Percentiles rank a stretch among this genome's conserved stretches.
Evolutionary conservation across 53 echinoderm and acorn worm genomes (phyloP).

Genomic region (Apostichopus leukothele): DNA sequence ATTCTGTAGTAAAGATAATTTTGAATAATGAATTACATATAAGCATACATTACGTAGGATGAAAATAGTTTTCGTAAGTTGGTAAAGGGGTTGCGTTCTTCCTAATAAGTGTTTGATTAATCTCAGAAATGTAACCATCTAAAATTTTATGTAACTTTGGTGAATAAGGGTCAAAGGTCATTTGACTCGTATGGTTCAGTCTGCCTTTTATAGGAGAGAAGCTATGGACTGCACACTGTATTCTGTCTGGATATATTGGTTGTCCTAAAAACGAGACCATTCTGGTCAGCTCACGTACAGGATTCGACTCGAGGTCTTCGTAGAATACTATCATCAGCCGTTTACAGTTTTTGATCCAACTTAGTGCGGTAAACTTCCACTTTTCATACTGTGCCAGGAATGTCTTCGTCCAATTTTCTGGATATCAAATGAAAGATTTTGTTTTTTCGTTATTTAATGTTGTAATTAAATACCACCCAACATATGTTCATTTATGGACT

Average conservation of each 20-base stretch:
- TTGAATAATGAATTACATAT: too few relatives aligned
- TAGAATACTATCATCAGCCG: slow-evolving; percentile 48
- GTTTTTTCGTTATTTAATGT: too few relatives aligned
- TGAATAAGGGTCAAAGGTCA: slow-evolving; percentile 43
- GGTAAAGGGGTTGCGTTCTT: slow-evolving; percentile 38
- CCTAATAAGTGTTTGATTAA: slow-evolving; percentile 47
- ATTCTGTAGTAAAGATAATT: too few relatives aligned
- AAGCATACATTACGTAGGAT: neutral
- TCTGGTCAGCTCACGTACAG: slow-evolving; percentile 17
- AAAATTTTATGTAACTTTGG: slow-evolving; percentile 32
- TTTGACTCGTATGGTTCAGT: slow-evolving; percentile 9
- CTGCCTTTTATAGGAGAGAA: neutral
- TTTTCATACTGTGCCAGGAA: neutral
- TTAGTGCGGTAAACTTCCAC: slow-evolving; percentile 19
- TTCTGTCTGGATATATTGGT: slow-evolving; percentile 11
- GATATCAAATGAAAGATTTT: neutral
- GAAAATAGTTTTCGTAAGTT: slow-evolving; percentile 23
- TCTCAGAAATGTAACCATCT: slow-evolving; percentile 48
- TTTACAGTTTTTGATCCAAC: slow-evolving; percentile 30
- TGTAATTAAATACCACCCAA: too few relatives aligned
- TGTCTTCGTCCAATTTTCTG: slow-evolving; percentile 11
- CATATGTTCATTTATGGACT: too few relatives aligned
- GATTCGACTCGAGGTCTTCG: slow-evolving; percentile 20
- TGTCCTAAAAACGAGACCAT: slow-evolving; percentile 37
- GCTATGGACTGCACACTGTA: slow-evolving; percentile 33